Evolutionary conservation across 2,888 invertebrate genomes (phyloP), one percentile per base, ranked within the genome.

Genomic region (Hemithea aestivaria): DNA sequence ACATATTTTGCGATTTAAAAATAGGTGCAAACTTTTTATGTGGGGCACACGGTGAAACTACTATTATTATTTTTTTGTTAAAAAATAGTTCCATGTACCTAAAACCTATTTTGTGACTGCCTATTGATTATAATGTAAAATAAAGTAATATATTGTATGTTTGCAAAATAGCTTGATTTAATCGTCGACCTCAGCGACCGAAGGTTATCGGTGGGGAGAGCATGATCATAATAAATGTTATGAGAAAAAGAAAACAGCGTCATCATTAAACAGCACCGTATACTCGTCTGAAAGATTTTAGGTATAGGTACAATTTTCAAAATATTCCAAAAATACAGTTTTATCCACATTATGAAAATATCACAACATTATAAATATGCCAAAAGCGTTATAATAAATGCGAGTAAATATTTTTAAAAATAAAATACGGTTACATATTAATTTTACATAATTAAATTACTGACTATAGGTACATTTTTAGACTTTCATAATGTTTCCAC

Each of bases 291-390:
- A 83, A 83, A 84, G 77, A 79, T 75, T 80, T 80, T 29, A 22
- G 29, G 27, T 40, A 76, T 29, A 22, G 29, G 16, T 76, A 82
- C 73, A 80, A 66, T 70, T 71, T 72, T 76, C 53, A 81, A 85
- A 74, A 78, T 69, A 70, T 73, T 74, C 73, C 69, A 81, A 77
- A 74, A 76, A 75, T 75, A 78, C 78, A 79, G 73, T 64, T 74
- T 78, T 72, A 81, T 74, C 75, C 73, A 79, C 79, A 78, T 73
- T 76, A 81, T 73, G 76, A 77, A 74, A 81, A 82, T 78, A 82
- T 77, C 70, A 80, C 73, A 73, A 75, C 70, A 78, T 80, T 71
- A 76, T 73, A 83, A 80, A 83, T 78, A 76, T 69, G 74, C 80
- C 81, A 81, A 80, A 80, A 77, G 54, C 66, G 62, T 74, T 80